These are phyloP conservation scores for Geothlypis trichas DNA, from an alignment of 2,113 vertebrate species.

Conservation along the genomic window DNA sequence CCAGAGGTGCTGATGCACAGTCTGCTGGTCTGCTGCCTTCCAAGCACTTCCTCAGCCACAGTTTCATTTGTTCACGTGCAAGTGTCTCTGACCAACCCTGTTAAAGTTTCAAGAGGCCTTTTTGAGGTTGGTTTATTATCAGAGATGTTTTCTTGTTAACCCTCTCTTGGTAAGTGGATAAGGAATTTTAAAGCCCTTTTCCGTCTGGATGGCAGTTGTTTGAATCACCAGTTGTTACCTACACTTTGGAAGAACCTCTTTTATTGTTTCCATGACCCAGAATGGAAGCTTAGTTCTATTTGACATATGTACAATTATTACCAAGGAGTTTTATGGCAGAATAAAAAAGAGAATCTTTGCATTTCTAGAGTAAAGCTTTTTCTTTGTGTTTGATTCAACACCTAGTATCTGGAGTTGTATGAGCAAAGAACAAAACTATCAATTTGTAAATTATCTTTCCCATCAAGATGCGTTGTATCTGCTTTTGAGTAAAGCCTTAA, in stretches of 20 bases:
- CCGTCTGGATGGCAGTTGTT: background rate
- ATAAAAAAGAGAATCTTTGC: background rate
- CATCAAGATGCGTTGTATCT: background rate
- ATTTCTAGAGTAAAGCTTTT: background rate
- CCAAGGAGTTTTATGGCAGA: background rate
- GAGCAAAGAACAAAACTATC: background rate
- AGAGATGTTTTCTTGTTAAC: background rate
- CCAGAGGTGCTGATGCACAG: rapidly evolving
- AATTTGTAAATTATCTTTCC: background rate
- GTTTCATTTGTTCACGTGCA: rapidly evolving
- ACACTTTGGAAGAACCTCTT: background rate
- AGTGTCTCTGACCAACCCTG: background rate
- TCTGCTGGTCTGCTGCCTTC: background rate
- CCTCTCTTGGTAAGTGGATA: background rate
- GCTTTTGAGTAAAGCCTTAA: background rate
- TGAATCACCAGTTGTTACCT: background rate
- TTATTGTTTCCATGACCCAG: background rate
- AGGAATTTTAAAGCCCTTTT: background rate
- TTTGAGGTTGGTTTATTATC: background rate
- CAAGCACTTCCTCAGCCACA: background rate
- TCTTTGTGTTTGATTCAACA: background rate
- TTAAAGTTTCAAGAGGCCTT: background rate
- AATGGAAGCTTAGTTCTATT: background rate
- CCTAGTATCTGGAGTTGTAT: background rate
- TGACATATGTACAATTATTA: background rate